Percentiles rank a stretch among this genome's conserved stretches.
These are phyloP conservation scores for Tryphoninae sp. DNA, from an alignment of 2,888 invertebrate genomes.

Conservation along the genomic window DNA sequence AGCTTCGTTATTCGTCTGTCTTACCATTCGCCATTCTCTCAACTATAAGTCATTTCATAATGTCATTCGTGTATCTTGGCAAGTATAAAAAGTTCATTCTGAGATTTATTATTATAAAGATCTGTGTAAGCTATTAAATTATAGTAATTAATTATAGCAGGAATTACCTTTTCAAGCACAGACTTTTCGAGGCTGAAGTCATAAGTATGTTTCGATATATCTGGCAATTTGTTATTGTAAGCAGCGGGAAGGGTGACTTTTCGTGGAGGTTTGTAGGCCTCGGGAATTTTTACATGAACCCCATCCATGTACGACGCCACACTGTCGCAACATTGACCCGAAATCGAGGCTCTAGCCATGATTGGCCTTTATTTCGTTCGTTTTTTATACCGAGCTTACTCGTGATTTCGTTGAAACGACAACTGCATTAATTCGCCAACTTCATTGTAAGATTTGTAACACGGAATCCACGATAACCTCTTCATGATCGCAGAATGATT, in stretches of 20 bases:
- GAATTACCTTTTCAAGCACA: slow-evolving; percentile 84
- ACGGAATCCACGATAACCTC: slow-evolving; percentile 27
- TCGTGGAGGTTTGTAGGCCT: slow-evolving; percentile 92
- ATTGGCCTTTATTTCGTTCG: slow-evolving; percentile 31
- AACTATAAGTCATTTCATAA: slow-evolving; percentile 78
- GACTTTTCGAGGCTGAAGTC: slow-evolving; percentile 89
- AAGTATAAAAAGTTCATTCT: neutral
- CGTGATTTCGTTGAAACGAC: slow-evolving; percentile 5
- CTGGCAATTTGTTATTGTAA: slow-evolving; percentile 82
- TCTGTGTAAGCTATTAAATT: neutral
- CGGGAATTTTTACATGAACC: slow-evolving; percentile 93
- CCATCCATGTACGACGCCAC: slow-evolving; percentile 88
- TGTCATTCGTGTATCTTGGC: neutral
- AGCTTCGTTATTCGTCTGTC: slow-evolving; percentile 85
- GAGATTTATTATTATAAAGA: slow-evolving; percentile 14
- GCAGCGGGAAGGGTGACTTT: slow-evolving; percentile 85
- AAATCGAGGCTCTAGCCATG: slow-evolving; percentile 75
- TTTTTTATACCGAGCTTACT: slow-evolving; percentile 3
- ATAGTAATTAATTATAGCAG: neutral
- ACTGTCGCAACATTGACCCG: slow-evolving; percentile 77
- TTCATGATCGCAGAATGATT: slow-evolving; percentile 10
- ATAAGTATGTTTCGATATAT: slow-evolving; percentile 84
- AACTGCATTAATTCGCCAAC: slow-evolving; percentile 4
- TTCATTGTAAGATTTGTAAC: slow-evolving; percentile 2
- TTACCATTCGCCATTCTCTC: slow-evolving; percentile 86